Percentiles rank a stretch among this genome's conserved stretches.
Conservation (phyloP, 2,113 vertebrate genomes). For the Oryzias woworae region DNA sequence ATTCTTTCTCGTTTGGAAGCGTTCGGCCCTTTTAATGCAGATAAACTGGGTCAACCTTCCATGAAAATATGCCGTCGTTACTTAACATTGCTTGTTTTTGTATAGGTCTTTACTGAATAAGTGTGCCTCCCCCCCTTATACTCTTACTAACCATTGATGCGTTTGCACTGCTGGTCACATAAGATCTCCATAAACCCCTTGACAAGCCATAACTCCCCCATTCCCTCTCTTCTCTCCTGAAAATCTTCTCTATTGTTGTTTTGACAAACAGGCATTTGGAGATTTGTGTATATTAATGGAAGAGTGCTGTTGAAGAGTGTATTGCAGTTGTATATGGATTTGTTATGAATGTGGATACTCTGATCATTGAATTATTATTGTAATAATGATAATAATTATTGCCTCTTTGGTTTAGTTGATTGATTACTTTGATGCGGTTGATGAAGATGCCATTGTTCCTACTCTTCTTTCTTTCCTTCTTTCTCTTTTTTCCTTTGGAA, state of each 20-base stretch:
- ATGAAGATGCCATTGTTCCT: slow-evolving; percentile 71
- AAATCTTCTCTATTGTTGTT: slow-evolving; percentile 70
- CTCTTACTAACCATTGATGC: slow-evolving; percentile 62
- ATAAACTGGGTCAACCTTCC: slow-evolving; percentile 52
- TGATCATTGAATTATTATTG: slow-evolving; percentile 80
- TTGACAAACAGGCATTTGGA: slow-evolving; percentile 79
- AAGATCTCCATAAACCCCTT: slow-evolving; percentile 64
- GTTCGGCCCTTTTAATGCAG: slow-evolving; percentile 51
- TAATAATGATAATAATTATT: slow-evolving; percentile 80
- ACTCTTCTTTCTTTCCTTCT: slow-evolving; percentile 27
- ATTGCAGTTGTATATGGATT: slow-evolving; percentile 80
- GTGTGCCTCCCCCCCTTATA: slow-evolving; percentile 74
- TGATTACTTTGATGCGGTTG: slow-evolving; percentile 74
- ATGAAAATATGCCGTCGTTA: slow-evolving; percentile 53
- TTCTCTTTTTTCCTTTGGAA: slow-evolving; percentile 69
- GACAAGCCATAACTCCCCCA: slow-evolving; percentile 79
- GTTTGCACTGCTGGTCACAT: slow-evolving; percentile 62
- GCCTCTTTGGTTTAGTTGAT: slow-evolving; percentile 76
- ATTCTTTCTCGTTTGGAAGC: slow-evolving; percentile 68
- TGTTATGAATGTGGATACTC: slow-evolving; percentile 85
- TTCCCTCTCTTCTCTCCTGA: slow-evolving; percentile 49
- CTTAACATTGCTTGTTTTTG: slow-evolving; percentile 73
- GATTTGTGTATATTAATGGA: slow-evolving; percentile 81
- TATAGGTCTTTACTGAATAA: slow-evolving; percentile 72
- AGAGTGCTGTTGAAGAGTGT: slow-evolving; percentile 82